Conservation (phyloP, 2,113 vertebrate genomes). For the Sylvietta virens region DNA sequence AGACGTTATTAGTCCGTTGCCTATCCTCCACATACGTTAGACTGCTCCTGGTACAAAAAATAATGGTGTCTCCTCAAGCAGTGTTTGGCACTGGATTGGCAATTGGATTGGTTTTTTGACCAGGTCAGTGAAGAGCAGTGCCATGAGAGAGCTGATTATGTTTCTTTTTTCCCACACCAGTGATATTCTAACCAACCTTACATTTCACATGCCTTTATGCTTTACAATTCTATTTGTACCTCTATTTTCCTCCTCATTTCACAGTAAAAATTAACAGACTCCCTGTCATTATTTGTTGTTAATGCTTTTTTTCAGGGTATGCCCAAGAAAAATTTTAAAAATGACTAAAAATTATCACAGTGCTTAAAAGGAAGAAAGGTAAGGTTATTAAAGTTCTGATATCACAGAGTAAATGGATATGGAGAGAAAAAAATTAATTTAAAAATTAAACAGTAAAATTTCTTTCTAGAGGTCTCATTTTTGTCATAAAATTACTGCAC, state of each 20-base stretch:
- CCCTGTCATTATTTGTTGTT: not conserved
- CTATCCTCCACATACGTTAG: accelerated
- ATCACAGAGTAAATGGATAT: not conserved
- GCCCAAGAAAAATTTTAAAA: not conserved
- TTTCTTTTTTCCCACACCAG: not conserved
- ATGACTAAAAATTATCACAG: not conserved
- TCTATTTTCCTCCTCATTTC: not conserved
- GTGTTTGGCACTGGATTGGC: not conserved
- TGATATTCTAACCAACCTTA: not conserved
- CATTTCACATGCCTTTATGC: not conserved
- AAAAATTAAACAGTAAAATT: not conserved
- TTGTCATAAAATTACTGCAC: not conserved
- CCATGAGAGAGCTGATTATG: accelerated
- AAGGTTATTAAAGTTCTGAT: not conserved
- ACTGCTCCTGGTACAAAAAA: not conserved
- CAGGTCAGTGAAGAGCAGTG: not conserved
- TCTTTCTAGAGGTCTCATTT: not conserved
- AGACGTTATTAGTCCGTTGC: not conserved
- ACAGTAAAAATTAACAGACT: not conserved
- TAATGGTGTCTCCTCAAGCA: not conserved
- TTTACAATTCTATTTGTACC: not conserved
- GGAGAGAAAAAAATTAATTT: not conserved
- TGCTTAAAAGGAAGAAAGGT: not conserved
- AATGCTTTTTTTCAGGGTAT: not conserved
- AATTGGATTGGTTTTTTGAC: not conserved